Evolutionary conservation across 2,797 vertebrate genomes (phyloP).

Genomic region (Acanthurus lineatus): DNA sequence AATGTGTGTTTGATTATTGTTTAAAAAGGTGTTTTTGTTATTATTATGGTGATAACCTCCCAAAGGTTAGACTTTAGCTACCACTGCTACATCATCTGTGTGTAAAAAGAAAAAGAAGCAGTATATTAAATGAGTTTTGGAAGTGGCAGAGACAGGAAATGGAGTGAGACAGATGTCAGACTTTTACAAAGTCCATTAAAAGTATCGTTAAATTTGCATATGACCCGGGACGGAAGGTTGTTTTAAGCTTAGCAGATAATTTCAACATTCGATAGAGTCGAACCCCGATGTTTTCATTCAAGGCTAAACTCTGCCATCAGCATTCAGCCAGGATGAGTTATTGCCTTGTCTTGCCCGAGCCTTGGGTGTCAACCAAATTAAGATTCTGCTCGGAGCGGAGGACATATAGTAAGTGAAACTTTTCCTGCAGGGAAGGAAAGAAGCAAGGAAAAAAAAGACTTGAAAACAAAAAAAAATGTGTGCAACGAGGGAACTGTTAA

Average conservation of each 20-base stretch:
- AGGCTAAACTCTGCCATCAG: constrained; percentile 68
- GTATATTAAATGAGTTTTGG: constrained; percentile 17
- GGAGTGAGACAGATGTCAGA: constrained; percentile 53
- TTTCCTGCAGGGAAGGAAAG: constrained; percentile 18
- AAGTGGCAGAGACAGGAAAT: constrained; percentile 34
- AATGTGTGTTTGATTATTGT: not conserved
- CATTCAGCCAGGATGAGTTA: constrained; percentile 72
- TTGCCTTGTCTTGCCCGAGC: constrained; percentile 56
- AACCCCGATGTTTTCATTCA: constrained; percentile 52
- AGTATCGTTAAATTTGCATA: constrained; percentile 65
- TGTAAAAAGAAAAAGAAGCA: constrained; percentile 28
- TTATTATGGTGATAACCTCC: not conserved
- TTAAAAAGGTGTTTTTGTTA: not conserved
- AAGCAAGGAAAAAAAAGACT: not conserved
- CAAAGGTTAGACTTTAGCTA: constrained; percentile 3
- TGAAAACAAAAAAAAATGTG: constrained; percentile 3
- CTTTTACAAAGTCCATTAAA: constrained; percentile 70
- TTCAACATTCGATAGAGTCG: constrained; percentile 44
- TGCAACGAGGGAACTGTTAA: not conserved
- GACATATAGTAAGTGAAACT: constrained; percentile 23
- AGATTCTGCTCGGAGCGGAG: constrained; percentile 49
- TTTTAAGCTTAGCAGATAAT: constrained; percentile 52
- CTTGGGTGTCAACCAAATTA: constrained; percentile 59
- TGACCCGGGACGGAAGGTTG: constrained; percentile 54
- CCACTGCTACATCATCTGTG: not conserved